Evolutionary conservation across 2,888 invertebrate genomes (phyloP).

Genomic region (Arge pagana): DNA sequence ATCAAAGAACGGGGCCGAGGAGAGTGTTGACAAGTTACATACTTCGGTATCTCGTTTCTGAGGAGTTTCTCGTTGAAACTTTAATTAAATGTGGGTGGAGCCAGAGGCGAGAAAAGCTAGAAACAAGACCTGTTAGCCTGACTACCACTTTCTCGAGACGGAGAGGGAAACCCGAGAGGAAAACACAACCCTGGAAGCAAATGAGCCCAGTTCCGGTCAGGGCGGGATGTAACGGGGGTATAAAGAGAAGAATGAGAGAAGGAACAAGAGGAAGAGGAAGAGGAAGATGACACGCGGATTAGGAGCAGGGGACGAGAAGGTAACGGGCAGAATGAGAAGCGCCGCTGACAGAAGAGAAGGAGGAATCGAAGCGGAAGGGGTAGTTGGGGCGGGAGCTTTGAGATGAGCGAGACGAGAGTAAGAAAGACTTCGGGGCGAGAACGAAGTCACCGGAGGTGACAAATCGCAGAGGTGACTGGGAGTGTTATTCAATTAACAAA

Average conservation of each 20-base stretch:
- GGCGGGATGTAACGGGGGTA: too few relatives aligned
- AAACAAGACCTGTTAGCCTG: too few relatives aligned
- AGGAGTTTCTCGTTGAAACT: constrained; percentile 41
- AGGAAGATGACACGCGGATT: too few relatives aligned
- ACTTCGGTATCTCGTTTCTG: constrained; percentile 39
- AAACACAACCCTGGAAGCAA: too few relatives aligned
- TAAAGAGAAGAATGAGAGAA: too few relatives aligned
- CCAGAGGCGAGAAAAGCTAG: constrained; percentile 9
- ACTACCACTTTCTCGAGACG: too few relatives aligned
- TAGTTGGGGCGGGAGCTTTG: constrained; percentile 22
- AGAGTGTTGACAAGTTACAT: constrained; percentile 45
- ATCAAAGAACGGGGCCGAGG: too few relatives aligned
- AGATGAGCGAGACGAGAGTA: constrained; percentile 27
- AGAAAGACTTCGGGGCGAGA: constrained; percentile 31
- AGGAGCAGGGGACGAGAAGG: too few relatives aligned
- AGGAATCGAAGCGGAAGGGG: background rate
- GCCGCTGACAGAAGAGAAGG: constrained; percentile 1
- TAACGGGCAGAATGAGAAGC: constrained; percentile 6
- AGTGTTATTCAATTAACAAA: constrained; percentile 56
- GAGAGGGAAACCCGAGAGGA: too few relatives aligned
- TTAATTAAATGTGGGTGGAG: constrained; percentile 53
- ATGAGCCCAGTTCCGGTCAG: too few relatives aligned
- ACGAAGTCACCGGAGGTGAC: constrained; percentile 37
- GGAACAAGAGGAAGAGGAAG: too few relatives aligned
- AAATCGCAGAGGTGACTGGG: constrained; percentile 53